Base-by-base conservation (phyloP, 2,797 vertebrate species). In the Odontamblyopus lacepedii region DNA sequence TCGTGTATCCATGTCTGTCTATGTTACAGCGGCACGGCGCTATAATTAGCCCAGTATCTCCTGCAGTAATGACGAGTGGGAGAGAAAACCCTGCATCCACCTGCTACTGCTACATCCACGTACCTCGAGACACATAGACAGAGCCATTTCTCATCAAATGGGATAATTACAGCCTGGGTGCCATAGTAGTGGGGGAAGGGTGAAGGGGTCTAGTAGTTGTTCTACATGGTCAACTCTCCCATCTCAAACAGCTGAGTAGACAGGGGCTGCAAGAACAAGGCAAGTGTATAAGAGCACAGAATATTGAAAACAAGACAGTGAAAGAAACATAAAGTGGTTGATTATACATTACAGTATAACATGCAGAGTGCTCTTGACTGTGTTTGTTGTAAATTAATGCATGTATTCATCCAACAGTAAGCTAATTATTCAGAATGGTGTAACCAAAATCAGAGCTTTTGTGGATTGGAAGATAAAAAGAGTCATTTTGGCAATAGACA, bases 21-120 rank as follows among this genome's bases (percentile, higher is more conserved):
- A 75, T 72, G 38, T 88, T 83, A 76, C 75, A 85, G 85, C 82
- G 56, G 77, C 78, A 69, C 63, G 8, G 62, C 18, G 64, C 80
- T 87, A 83, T 90, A 89, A 90, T 91, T 88, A 92, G 84, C 72
- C 86, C 85, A 85, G 85, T 87, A 84, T 88, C 81, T 82, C 80
- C 86, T 78, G 79, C 75, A 81, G 84, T 79, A 87, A 88, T 83
- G 81, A 88, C 66, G 79, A 82, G 78, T 73, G 82, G 64, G 65
- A 86, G 78, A 80, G 78, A 53, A 66, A 80, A 75, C 69, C 79
- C 80, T 67, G 80, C 72, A 74, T 88, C 71, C 78, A 82, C 80
- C 78, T 78, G 82, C 81, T 74, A 4, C 19, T 62, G 64, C 68
- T 59, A 19, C 32, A 35, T 35, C 61, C 30, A 63, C 69, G 70